Conservation (phyloP, 2,888 invertebrate species). For the Scaptomyza reducta region DNA sequence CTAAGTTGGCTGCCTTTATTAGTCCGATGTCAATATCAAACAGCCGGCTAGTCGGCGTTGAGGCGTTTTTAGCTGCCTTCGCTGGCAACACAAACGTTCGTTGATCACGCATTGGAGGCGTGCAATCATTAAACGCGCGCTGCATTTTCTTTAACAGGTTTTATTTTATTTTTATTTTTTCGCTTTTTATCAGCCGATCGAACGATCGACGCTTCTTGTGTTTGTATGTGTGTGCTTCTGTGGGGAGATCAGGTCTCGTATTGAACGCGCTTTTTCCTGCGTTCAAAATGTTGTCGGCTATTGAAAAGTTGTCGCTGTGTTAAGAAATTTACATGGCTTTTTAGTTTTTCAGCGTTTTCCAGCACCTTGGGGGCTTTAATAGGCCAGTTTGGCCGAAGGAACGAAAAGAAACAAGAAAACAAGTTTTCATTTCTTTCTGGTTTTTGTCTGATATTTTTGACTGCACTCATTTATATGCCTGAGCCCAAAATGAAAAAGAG, state of each 20-base stretch:
- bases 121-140: constrained; percentile 39
- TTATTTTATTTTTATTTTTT: constrained; percentile 7
- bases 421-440: constrained; percentile 33
- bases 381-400: constrained; percentile 42
- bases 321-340: constrained; percentile 37
- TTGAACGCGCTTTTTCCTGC: constrained; percentile 38
- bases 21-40: constrained; percentile 62
- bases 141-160: constrained; percentile 77
- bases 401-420: constrained; percentile 15
- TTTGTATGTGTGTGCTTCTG: constrained; percentile 7
- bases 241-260: constrained; percentile 40
- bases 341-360: constrained; percentile 34
- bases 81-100: constrained; percentile 18
- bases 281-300: constrained; percentile 27
- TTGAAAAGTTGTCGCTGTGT: constrained; percentile 24
- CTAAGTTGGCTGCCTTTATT: constrained; percentile 61
- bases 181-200: constrained; percentile 45
- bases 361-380: constrained; percentile 22
- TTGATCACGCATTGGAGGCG: constrained; percentile 72
- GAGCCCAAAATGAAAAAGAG: constrained; percentile 26
- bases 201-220: constrained; percentile 34
- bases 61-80: neutral
- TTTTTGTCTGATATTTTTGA: constrained; percentile 12
- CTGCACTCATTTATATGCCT: constrained; percentile 54
- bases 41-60: constrained; percentile 30